Evolutionary conservation across 2,797 vertebrate species (phyloP).

Genomic region (Anableps anableps): DNA sequence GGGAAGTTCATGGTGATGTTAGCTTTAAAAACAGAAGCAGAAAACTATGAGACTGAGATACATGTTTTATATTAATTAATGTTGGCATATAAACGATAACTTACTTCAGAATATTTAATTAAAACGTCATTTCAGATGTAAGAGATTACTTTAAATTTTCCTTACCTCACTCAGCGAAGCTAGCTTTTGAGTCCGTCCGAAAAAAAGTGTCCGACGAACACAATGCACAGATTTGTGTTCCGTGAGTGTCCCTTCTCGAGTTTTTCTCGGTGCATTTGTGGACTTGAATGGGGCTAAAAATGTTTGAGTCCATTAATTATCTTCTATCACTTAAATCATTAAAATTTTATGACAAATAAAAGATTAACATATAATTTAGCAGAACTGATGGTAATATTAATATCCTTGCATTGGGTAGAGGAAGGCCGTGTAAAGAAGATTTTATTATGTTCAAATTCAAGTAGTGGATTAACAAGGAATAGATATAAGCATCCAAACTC

Average conservation of each 20-base stretch:
- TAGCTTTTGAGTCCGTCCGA: conserved; percentile 29
- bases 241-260: neutral
- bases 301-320: no score
- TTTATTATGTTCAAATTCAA: neutral
- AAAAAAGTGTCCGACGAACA: conserved; percentile 36
- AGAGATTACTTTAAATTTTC: neutral
- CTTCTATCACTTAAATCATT: neutral
- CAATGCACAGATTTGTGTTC: neutral
- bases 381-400: neutral
- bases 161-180: neutral
- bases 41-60: neutral
- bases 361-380: no score
- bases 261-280: neutral
- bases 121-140: neutral
- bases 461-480: no score
- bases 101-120: neutral
- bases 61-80: neutral
- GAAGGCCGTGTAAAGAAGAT: neutral
- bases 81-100: neutral
- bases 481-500: no score
- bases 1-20: neutral
- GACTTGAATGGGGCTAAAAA: neutral
- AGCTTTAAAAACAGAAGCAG: neutral
- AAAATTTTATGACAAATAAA: neutral
- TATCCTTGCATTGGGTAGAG: neutral